A percentile compares a stretch with the other conserved stretches of the same genome.
phyloP scores from a whole-genome alignment of 1,140 invertebrate species.

The Drosophila nigrodunni region DNA sequence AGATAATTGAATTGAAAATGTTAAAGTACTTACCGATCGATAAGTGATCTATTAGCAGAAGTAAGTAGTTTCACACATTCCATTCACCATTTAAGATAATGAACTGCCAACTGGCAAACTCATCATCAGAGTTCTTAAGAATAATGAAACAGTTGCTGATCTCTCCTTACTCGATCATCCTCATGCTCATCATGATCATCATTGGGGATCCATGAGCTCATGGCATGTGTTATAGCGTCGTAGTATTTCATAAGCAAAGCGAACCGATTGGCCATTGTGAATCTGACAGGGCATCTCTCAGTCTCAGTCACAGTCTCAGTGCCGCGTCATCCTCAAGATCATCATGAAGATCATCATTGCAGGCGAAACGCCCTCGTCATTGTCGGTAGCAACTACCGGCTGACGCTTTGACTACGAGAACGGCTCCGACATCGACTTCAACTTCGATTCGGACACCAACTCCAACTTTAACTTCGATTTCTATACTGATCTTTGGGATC shows the following conservation, averaged over 20 bases:
- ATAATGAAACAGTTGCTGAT: slow-evolving; percentile 40
- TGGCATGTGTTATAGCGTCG: slow-evolving; percentile 8
- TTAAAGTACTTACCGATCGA: slow-evolving; percentile 24
- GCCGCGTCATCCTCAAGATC: slow-evolving; percentile 34
- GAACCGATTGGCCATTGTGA: slow-evolving; percentile 66
- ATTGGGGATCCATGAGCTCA: slow-evolving; percentile 24
- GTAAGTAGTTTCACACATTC: slow-evolving; percentile 68
- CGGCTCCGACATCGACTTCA: not conserved
- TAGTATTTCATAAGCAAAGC: slow-evolving; percentile 48
- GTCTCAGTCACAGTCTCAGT: slow-evolving; percentile 22
- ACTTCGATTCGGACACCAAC: not conserved
- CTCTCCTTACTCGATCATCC: slow-evolving; percentile 21
- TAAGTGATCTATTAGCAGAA: slow-evolving; percentile 72
- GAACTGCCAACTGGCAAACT: slow-evolving; percentile 60
- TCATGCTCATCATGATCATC: slow-evolving; percentile 2
- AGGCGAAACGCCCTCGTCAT: slow-evolving; percentile 59
- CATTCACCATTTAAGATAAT: slow-evolving; percentile 74
- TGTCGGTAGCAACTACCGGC: slow-evolving; percentile 77
- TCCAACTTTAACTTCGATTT: too few relatives aligned
- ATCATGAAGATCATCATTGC: slow-evolving; percentile 22
- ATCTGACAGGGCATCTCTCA: slow-evolving; percentile 29
- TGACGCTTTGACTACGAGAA: slow-evolving; percentile 35
- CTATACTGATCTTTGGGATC: slow-evolving; percentile 9
- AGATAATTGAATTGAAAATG: slow-evolving; percentile 19
- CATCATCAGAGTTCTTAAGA: slow-evolving; percentile 47